These are phyloP conservation scores for Ellobium chinense DNA, from an alignment of 2,888 invertebrate species.

Conservation along the genomic window DNA sequence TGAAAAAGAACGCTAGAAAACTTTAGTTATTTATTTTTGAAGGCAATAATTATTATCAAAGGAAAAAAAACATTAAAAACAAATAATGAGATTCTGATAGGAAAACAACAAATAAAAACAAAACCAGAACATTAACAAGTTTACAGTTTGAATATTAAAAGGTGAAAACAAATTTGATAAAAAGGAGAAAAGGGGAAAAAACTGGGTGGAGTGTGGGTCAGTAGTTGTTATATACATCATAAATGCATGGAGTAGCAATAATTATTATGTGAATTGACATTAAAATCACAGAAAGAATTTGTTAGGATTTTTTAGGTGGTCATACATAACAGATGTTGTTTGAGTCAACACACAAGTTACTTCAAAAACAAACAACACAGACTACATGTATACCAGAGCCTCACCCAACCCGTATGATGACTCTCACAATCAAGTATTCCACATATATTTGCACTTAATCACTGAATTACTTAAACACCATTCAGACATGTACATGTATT, in stretches of 20 bases:
- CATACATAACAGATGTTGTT: no score
- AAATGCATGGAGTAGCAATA: conserved; percentile 3
- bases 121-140: no score
- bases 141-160: conserved; percentile 22
- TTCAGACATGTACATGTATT: no score
- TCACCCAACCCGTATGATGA: no score
- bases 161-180: background rate
- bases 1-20: conserved; percentile 22
- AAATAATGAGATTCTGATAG: background rate
- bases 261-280: background rate
- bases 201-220: background rate
- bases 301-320: no score
- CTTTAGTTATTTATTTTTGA: conserved; percentile 24
- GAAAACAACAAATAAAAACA: conserved; percentile 16
- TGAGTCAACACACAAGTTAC: no score
- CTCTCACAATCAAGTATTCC: no score
- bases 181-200: background rate
- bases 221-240: background rate
- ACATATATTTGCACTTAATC: no score
- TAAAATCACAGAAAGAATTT: conserved; percentile 7
- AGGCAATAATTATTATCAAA: conserved; percentile 30
- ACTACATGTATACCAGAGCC: no score
- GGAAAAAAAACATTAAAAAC: conserved; percentile 27
- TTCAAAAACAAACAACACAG: no score
- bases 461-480: no score